A percentile compares a stretch with the other conserved stretches of the same genome.
Evolutionary conservation across 2,888 invertebrate species (phyloP).

Genomic region (Oscheius sp.): DNA sequence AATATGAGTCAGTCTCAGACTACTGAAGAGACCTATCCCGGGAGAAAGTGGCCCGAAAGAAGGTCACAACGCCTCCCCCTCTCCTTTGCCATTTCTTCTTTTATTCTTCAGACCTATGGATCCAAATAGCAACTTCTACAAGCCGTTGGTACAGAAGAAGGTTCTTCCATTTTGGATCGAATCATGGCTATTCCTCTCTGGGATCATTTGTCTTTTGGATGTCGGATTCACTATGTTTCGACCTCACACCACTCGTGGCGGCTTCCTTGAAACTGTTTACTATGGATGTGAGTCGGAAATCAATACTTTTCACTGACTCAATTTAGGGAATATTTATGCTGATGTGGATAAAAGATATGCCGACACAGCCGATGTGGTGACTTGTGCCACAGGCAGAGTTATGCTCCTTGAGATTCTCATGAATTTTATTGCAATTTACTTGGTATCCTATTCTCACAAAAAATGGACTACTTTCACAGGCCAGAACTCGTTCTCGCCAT

Average conservation of each 20-base stretch:
- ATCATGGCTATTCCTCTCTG: constrained; percentile 54
- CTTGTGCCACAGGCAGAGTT: constrained; percentile 65
- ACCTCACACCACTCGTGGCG: constrained; percentile 39
- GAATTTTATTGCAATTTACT: constrained; percentile 57
- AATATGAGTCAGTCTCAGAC: no score
- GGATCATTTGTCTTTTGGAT: constrained; percentile 52
- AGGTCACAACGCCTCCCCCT: not conserved
- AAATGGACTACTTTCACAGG: constrained; percentile 33
- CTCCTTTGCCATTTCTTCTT: not conserved
- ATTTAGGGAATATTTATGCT: constrained; percentile 66
- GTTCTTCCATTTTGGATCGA: constrained; percentile 57
- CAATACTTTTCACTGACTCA: not conserved
- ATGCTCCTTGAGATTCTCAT: constrained; percentile 64
- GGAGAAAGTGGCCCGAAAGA: constrained; percentile 2
- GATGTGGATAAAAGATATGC: constrained; percentile 65
- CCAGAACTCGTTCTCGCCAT: constrained; percentile 55
- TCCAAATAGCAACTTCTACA: constrained; percentile 5
- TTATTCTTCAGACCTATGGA: constrained; percentile 6
- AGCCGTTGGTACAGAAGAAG: not conserved
- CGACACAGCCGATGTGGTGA: constrained; percentile 56
- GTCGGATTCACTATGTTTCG: constrained; percentile 50
- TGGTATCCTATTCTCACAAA: constrained; percentile 39
- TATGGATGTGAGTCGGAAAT: constrained; percentile 41
- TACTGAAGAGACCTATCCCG: no score
- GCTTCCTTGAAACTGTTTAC: constrained; percentile 36